Evolutionary conservation across 2,113 vertebrate genomes (phyloP), one percentile per base, ranked within the genome.

Genomic region (Jacana jacana): DNA sequence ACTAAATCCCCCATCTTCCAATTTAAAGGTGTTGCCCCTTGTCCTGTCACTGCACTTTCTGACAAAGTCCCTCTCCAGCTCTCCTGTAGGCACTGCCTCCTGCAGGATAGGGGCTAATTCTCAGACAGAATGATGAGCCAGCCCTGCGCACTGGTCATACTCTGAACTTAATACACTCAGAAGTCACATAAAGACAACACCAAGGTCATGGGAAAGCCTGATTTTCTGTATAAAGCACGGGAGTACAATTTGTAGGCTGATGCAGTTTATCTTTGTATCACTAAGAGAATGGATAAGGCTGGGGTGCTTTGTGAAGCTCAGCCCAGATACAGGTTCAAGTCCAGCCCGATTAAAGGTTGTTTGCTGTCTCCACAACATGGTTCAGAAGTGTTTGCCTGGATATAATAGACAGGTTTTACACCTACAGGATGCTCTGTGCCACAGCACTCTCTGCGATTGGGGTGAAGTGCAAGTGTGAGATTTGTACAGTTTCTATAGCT

Each of bases 121-220:
- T 70, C 27, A 19, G n/a, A 6, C 5, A 63, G 58, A 82, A 17
- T 69, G 55, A 40, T 4, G 9, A 4, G 14, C 6, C 15, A 27
- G 31, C 46, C 17, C 39, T 48, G 6, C 51, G 60, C 57, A 35
- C 18, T 39, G 30, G 9, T 54, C 80, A 8, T 48, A 20, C 30
- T 83, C 54, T 61, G 70, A 86, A 89, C 25, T 31, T 84, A 58
- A 19, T 25, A 17, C 16, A 42, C 10, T 35, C 54, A 76, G 23
- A 72, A 86, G 17, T 78, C 55, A 79, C 15, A 31, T 13, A 37
- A 79, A 63, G n/a, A 40, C 39, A 78, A 14, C 20, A 44, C 14
- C 0, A 0, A 95, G 31, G 14, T 55, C 4, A 35, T 1, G 1
- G n/a, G 40, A 88, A 79, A 82, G 10, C 28, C 31, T 30, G 6